Evolutionary conservation across 2,113 vertebrate genomes (phyloP).

Genomic region (Phylloscopus whistleri): DNA sequence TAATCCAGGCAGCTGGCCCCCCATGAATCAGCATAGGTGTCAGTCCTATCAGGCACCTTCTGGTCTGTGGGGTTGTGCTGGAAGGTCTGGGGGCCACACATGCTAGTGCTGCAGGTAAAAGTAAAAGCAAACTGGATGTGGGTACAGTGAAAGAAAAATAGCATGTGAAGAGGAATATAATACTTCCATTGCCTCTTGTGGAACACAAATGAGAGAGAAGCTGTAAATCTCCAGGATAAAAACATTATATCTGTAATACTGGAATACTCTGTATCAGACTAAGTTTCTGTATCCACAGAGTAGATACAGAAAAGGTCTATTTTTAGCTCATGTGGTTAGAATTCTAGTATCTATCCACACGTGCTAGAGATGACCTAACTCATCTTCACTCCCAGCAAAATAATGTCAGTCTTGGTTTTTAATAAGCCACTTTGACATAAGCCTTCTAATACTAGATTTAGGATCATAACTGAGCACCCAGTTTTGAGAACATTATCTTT

Average conservation of each 20-base stretch:
- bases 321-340: not conserved
- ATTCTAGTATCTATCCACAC: not conserved
- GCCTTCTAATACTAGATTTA: not conserved
- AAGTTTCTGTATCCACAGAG: not conserved
- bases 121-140: not conserved
- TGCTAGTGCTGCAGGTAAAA: not conserved
- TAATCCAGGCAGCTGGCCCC: not conserved
- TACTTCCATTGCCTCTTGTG: not conserved
- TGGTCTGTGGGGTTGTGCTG: not conserved
- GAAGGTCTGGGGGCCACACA: fast-evolving
- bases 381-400: not conserved
- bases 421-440: not conserved
- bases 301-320: not conserved
- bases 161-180: not conserved
- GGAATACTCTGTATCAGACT: not conserved
- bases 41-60: not conserved
- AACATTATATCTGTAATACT: not conserved
- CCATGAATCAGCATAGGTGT: not conserved
- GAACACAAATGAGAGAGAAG: not conserved
- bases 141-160: not conserved
- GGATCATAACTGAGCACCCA: not conserved
- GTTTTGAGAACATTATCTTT: not conserved
- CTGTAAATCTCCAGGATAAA: not conserved
- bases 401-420: not conserved
- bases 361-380: not conserved